Evolutionary conservation across 2,888 invertebrate species (phyloP), one percentile per base, ranked within the genome.

Genomic region (Geotrupes spiniger): DNA sequence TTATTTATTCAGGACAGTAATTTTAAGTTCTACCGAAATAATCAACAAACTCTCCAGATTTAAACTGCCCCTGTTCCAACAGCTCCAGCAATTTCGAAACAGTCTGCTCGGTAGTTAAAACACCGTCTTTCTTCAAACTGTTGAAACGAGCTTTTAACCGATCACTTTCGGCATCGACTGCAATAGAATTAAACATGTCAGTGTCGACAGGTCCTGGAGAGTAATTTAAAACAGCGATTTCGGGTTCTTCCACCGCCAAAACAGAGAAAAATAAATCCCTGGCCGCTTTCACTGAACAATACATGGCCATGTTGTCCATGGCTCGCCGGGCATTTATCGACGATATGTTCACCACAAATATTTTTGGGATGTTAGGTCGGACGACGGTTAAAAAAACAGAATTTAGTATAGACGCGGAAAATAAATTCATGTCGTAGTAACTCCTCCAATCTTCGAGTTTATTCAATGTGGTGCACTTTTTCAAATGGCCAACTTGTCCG

Each of bases 181-280:
- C 21, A 6, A 21, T 77, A 54, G 77, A 75, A 37, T 82, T 74
- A 42, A 88, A 82, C 94, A 97, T 96, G 44, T 89, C 85, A 0
- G 95, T 96, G 58, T 90, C 83, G 1, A 96, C 88, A 0, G 94
- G 92, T 9, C 96, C 96, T 0, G 96, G 96, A 0, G 93, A 86
- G 73, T 95, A 97, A 71, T 87, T 95, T 36, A 96, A 70, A 9
- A 95, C 87, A 52, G 83, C 75, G 1, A 88, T 70, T 28, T 82
- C 72, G 8, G 82, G 81, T 62, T 89, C 84, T 72, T 95, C 95
- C 42, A 81, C 75, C 0, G 93, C 92, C 42, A 95, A 74, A 2
- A 88, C 87, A 64, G 81, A 82, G 65, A 96, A 92, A 69, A 86
- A 89, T 84, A 93, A 86, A 66, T 95, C 91, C 39, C 95, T 78